A percentile compares a stretch with the other conserved stretches of the same genome.
Conservation (phyloP, 2,797 vertebrate species). For the Psittacula echo region DNA sequence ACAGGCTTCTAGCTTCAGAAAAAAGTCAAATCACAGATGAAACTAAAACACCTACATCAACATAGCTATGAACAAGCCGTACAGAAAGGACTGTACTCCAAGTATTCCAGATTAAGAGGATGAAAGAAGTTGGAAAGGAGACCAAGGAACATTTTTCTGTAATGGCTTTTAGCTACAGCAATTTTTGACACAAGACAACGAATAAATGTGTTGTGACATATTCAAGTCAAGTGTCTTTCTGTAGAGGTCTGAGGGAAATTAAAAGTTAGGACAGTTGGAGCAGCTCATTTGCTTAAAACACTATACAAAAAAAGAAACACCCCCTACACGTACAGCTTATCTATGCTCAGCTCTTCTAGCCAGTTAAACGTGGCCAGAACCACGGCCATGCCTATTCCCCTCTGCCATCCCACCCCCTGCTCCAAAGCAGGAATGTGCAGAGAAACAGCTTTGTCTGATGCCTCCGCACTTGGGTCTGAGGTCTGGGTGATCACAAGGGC, state of each 20-base stretch:
- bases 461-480: rapidly evolving
- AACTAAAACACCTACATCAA: background rate
- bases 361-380: background rate
- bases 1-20: background rate
- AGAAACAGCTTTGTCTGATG: background rate
- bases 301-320: background rate
- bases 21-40: background rate
- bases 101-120: background rate
- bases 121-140: background rate
- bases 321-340: background rate
- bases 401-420: background rate
- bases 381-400: constrained; percentile 37
- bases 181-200: background rate
- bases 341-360: background rate
- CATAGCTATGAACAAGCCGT: background rate
- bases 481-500: background rate
- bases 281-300: background rate
- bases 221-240: background rate
- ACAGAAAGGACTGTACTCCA: background rate
- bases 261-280: background rate
- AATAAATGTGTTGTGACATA: background rate
- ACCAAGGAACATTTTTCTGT: background rate
- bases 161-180: background rate
- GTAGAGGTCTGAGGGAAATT: background rate
- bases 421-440: background rate